Conservation (phyloP, 2,888 invertebrate species). For the Ophonus ardosiacus region DNA sequence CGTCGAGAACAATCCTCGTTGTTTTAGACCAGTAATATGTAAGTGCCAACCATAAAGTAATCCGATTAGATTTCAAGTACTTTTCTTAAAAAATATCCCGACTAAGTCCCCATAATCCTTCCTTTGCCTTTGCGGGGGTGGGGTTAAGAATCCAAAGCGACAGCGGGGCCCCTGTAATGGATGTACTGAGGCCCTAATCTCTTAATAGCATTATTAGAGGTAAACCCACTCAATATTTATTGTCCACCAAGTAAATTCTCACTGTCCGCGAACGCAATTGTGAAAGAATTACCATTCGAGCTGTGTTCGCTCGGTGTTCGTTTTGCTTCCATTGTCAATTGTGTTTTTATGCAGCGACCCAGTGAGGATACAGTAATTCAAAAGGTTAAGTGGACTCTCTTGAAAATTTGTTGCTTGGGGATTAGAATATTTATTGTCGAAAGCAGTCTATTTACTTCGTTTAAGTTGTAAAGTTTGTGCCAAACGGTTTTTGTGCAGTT, state of each 20-base stretch:
- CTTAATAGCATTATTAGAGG: slow-evolving; percentile 61
- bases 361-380: background rate
- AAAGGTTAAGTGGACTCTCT: slow-evolving; percentile 35
- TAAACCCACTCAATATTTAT: slow-evolving; percentile 66
- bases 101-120: slow-evolving; percentile 52
- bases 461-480: background rate
- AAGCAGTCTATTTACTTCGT: slow-evolving; percentile 8
- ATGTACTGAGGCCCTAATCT: slow-evolving; percentile 43
- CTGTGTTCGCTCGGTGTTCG: background rate
- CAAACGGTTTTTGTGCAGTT: background rate
- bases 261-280: slow-evolving; percentile 35
- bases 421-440: slow-evolving; percentile 15
- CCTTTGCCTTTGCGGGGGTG: slow-evolving; percentile 2
- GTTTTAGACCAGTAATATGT: slow-evolving; percentile 42
- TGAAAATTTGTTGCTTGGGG: slow-evolving; percentile 45
- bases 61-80: slow-evolving; percentile 56
- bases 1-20: background rate
- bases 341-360: slow-evolving; percentile 12
- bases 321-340: slow-evolving; percentile 31
- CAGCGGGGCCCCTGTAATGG: slow-evolving; percentile 27
- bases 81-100: slow-evolving; percentile 58
- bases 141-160: slow-evolving; percentile 7
- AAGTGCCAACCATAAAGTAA: slow-evolving; percentile 53
- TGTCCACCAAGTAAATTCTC: slow-evolving; percentile 65
- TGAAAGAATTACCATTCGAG: slow-evolving; percentile 45